Base-by-base conservation (phyloP, 2,888 invertebrate species). In the Dynastes maya region DNA sequence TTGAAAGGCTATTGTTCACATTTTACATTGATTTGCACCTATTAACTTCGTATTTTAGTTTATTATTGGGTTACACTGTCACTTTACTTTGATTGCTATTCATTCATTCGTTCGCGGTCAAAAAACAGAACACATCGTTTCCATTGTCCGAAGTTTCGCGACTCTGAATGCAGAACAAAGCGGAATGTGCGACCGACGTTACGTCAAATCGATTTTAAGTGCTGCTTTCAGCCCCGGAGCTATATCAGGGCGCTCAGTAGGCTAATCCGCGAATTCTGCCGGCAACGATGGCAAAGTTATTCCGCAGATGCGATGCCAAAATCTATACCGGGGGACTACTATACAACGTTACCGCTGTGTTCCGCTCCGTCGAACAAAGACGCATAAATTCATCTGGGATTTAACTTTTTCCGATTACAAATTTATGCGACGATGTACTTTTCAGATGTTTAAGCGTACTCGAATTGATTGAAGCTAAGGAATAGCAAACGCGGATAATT, bases 171-270 rank as follows among this genome's bases (percentile, higher is more conserved):
- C 4, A 22, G 9, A 16, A 40, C 37, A 16, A 22, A 72, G 58
- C 72, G 16, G 37, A 58, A 55, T 9, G 37, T 58, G 58, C 40
- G 8, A 58, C 55, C 16, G 55, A 58, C 58, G 58, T 72, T 72
- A 55, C 58, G 72, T 40, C 72, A 58, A 72, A 72, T 72, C 72
- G 72, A 72, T 72, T 72, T 40, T 55, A 32, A 58, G 72, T 58
- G 58, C 55, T 22, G 58, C 55, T 37, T 58, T 58, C 72, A 37
- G 58, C 37, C n/a, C 49, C 49, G 67, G 67, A 67, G 40, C 40
- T 72, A 22, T 55, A 72, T 40, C 72, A 58, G 40, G 72, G 72
- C 16, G 58, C 32, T 72, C 58, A 58, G 22, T 22, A 58, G 32
- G 40, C 58, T 72, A 72, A 72, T 72, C 72, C 72, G 67, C 67